A percentile compares a stretch with the other conserved stretches of the same genome.
These are phyloP conservation scores for Drosophila robusta DNA, from an alignment of 2,888 invertebrate genomes.

Conservation along the genomic window DNA sequence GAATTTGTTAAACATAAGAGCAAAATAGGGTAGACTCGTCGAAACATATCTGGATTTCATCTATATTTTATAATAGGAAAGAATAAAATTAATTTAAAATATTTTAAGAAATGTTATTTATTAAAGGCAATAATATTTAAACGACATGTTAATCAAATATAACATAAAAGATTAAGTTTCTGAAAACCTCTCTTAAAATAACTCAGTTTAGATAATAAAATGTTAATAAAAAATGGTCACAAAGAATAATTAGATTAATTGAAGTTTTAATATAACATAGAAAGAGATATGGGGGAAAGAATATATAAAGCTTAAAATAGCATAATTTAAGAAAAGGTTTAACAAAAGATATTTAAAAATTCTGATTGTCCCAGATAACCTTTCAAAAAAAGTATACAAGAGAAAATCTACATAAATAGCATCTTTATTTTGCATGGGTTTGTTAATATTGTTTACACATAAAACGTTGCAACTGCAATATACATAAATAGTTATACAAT, in stretches of 20 bases:
- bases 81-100: no score
- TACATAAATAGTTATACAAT: conserved; percentile 51
- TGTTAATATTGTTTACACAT: conserved; percentile 57
- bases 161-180: background rate
- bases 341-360: background rate
- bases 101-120: no score
- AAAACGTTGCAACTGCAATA: conserved; percentile 65
- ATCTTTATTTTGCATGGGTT: conserved; percentile 65
- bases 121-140: background rate
- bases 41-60: no score
- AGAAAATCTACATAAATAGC: conserved; percentile 62
- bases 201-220: background rate
- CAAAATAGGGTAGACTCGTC: background rate
- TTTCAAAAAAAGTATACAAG: background rate
- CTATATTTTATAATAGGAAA: no score
- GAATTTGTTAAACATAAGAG: background rate
- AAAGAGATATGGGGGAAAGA: no score
- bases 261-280: no score
- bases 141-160: no score
- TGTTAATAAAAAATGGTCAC: no score
- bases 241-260: no score
- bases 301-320: no score
- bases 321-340: no score
- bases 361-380: background rate
- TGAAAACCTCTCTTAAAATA: background rate